Evolutionary conservation across 1,140 invertebrate genomes (phyloP).

Genomic region (Megalopta genalis): DNA sequence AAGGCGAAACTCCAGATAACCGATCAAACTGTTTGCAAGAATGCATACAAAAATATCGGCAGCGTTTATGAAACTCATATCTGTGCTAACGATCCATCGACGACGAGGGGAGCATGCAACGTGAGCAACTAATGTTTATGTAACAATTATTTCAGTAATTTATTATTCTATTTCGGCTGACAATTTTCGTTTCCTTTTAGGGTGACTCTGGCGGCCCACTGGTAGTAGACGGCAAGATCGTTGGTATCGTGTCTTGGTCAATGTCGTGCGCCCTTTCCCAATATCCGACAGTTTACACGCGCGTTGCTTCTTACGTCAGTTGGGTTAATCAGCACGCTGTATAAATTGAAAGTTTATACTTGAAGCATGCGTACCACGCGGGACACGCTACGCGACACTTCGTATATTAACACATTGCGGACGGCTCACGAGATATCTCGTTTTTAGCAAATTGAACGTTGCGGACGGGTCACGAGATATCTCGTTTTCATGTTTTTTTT

Average conservation of each 20-base stretch:
- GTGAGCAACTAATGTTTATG: conserved; percentile 35
- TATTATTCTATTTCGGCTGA: neutral
- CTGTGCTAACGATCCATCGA: conserved; percentile 49
- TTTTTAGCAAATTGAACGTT: no score
- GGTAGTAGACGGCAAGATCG: conserved; percentile 72
- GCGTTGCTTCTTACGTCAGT: conserved; percentile 58
- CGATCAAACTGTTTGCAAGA: conserved; percentile 38
- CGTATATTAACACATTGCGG: no score
- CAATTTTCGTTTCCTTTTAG: conserved; percentile 60
- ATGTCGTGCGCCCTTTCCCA: conserved; percentile 71
- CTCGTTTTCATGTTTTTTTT: no score
- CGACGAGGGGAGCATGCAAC: conserved; percentile 51
- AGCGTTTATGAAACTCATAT: conserved; percentile 48
- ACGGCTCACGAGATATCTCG: no score
- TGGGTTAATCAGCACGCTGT: conserved; percentile 51
- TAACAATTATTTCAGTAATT: no score
- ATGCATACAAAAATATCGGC: neutral
- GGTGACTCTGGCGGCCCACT: conserved; percentile 82
- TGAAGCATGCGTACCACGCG: no score
- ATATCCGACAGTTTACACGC: conserved; percentile 75
- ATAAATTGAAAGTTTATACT: conserved; percentile 11
- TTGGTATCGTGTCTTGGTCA: conserved; percentile 78
- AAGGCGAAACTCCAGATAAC: conserved; percentile 43
- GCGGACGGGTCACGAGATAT: no score
- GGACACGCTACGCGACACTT: no score